Percentiles rank a stretch among this genome's conserved stretches.
Evolutionary conservation across 35 echinoderm and acorn worm species (phyloP).

Genomic region (Chiridota heheva): DNA sequence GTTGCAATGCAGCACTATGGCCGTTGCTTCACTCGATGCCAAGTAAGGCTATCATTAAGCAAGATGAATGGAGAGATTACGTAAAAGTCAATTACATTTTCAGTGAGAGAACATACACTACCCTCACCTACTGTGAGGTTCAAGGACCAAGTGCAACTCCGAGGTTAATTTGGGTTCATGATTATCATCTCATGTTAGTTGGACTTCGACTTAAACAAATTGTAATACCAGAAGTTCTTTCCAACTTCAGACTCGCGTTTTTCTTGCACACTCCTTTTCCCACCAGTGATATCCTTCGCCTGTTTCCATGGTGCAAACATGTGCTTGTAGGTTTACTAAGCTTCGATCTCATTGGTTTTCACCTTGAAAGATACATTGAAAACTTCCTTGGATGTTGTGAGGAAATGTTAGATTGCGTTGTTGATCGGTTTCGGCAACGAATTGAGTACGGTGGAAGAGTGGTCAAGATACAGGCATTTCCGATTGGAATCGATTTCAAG

Average conservation of each 20-base stretch:
- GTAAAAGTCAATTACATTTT: not conserved
- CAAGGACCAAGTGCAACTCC: not conserved
- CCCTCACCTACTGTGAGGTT: not conserved
- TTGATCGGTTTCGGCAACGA: not conserved
- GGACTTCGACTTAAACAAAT: not conserved
- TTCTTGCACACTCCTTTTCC: constrained; percentile 5
- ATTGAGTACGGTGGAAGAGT: not conserved
- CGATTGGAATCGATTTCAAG: not conserved
- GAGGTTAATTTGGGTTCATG: constrained; percentile 1
- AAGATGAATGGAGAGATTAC: not conserved
- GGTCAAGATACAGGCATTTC: not conserved
- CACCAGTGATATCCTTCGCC: not conserved
- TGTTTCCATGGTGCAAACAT: not conserved
- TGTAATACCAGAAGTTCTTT: not conserved
- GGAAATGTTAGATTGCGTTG: not conserved
- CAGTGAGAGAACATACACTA: not conserved
- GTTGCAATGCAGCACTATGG: constrained; percentile 7
- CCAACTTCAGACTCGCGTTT: not conserved
- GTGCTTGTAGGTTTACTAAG: not conserved
- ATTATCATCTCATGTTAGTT: constrained; percentile 16
- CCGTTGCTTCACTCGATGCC: constrained; percentile 11
- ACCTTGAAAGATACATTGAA: not conserved
- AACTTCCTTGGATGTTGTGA: constrained; percentile 11
- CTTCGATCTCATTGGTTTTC: not conserved
- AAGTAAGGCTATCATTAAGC: not conserved